Conservation (phyloP, 2,113 vertebrate genomes). For the Dicrurus megarhynchus region DNA sequence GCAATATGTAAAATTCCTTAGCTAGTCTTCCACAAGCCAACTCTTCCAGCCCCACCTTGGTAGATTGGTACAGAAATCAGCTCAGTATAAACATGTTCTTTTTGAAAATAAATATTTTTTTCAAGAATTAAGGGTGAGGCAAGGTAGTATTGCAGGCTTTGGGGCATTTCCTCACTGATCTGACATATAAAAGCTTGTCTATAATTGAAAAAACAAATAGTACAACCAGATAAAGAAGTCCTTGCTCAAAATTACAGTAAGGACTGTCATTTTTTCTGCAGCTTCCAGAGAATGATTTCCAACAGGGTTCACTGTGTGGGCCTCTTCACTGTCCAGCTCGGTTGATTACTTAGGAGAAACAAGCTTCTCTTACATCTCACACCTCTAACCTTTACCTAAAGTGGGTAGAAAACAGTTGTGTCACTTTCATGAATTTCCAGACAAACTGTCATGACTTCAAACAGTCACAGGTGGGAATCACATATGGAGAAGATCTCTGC, state of each 20-base stretch:
- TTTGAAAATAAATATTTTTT: neutral
- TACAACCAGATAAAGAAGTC: neutral
- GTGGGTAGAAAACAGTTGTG: accelerated
- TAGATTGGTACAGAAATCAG: neutral
- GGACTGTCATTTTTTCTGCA: no score
- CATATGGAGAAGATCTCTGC: neutral
- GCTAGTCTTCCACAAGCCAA: neutral
- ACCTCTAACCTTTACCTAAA: neutral
- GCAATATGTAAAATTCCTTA: neutral
- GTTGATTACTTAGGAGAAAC: neutral
- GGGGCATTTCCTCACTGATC: neutral
- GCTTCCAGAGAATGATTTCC: neutral
- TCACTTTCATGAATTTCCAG: neutral
- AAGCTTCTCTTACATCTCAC: neutral
- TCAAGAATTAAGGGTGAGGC: neutral
- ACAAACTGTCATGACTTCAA: neutral
- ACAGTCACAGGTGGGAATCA: accelerated
- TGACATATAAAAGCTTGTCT: neutral
- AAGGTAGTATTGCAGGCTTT: neutral
- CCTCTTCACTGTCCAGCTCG: neutral
- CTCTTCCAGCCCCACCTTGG: neutral
- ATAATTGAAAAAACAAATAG: neutral
- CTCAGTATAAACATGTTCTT: neutral
- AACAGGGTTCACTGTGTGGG: neutral
- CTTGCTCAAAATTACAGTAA: neutral